These are phyloP conservation scores for Sterna hirundo DNA, from an alignment of 2,113 vertebrate species.

Conservation along the genomic window DNA sequence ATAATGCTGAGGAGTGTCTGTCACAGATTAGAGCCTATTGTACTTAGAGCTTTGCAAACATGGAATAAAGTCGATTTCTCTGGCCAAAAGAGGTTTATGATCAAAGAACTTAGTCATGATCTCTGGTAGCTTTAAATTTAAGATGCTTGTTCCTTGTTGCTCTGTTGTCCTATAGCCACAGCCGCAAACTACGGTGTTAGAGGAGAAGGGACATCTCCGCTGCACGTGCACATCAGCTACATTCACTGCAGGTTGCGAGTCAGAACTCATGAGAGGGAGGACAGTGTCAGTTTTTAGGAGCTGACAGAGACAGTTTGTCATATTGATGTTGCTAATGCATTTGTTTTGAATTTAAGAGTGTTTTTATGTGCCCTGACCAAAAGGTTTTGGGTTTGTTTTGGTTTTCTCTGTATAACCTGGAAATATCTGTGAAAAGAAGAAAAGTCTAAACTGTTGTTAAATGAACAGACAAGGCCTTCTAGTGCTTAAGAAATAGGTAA, in stretches of 20 bases:
- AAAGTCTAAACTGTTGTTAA: background rate
- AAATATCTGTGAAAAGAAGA: background rate
- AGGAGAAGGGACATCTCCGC: background rate
- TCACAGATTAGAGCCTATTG: background rate
- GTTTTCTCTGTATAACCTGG: background rate
- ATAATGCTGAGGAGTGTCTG: background rate
- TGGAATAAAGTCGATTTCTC: background rate
- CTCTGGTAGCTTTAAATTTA: background rate
- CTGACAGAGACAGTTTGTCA: background rate
- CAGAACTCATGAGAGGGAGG: background rate
- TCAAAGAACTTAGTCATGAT: background rate
- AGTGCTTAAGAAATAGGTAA: background rate
- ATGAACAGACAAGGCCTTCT: background rate
- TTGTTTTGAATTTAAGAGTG: background rate
- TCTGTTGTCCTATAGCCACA: background rate
- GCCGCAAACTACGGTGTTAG: background rate
- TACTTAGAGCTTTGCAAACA: background rate
- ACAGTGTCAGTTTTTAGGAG: background rate
- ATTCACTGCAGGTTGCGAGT: background rate
- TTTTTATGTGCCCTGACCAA: background rate
- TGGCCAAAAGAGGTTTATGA: background rate
- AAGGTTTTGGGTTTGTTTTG: background rate
- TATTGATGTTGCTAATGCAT: background rate
- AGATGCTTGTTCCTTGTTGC: background rate
- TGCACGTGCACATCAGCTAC: background rate